phyloP scores from a whole-genome alignment of 2,113 vertebrate species.

The Pollachius pollachius region DNA sequence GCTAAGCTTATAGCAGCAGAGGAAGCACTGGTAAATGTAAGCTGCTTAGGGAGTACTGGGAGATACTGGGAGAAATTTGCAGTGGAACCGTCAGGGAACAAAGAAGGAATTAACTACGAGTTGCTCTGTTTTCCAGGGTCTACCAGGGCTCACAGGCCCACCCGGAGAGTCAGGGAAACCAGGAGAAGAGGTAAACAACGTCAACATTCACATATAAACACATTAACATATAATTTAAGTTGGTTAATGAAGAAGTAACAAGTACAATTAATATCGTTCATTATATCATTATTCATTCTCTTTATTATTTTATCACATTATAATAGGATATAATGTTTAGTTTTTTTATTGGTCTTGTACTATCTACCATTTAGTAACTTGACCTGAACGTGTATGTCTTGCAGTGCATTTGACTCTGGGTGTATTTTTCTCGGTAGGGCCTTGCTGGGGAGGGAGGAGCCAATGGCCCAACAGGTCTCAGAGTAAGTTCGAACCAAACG shows the following conservation, averaged over 20 bases:
- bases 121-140: conserved; percentile 76
- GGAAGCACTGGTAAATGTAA: background rate
- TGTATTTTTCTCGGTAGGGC: conserved; percentile 72
- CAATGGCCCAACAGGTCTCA: conserved; percentile 80
- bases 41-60: too few relatives aligned
- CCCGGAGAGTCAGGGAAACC: conserved; percentile 95
- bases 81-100: too few relatives aligned
- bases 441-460: conserved; percentile 90
- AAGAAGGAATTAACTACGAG: too few relatives aligned
- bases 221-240: background rate
- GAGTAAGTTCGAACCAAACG: conserved; percentile 72
- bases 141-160: conserved; percentile 88
- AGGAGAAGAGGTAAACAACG: conserved; percentile 82
- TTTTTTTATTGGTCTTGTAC: too few relatives aligned
- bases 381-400: background rate
- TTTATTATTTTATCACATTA: too few relatives aligned
- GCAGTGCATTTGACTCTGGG: background rate
- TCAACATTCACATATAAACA: background rate
- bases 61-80: too few relatives aligned
- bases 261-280: too few relatives aligned
- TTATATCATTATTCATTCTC: too few relatives aligned
- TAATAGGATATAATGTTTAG: too few relatives aligned
- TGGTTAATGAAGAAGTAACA: too few relatives aligned
- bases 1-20: too few relatives aligned
- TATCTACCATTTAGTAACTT: too few relatives aligned